Percentiles rank a stretch among this genome's conserved stretches.
Evolutionary conservation across 2,888 invertebrate species (phyloP).

Genomic region (Eudasyphora cyanicolor): DNA sequence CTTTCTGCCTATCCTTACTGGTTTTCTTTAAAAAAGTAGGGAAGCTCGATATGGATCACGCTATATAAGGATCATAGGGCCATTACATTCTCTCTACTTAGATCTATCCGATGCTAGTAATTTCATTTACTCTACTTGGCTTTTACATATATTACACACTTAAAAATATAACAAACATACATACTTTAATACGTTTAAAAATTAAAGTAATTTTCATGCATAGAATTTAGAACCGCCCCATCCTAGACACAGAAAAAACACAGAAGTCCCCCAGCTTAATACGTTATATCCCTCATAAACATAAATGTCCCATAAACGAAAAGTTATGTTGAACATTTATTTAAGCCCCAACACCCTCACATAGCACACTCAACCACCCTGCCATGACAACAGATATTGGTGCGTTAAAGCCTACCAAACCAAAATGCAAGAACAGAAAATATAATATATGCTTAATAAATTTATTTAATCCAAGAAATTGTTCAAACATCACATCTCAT

Average conservation of each 20-base stretch:
- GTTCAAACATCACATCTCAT: conserved; percentile 29
- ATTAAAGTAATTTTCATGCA: neutral
- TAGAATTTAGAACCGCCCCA: neutral
- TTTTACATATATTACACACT: neutral
- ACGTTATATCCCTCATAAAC: conserved; percentile 10
- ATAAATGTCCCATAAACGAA: conserved; percentile 30
- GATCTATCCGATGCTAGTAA: too few relatives aligned
- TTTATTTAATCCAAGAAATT: conserved; percentile 33
- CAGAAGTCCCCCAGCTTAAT: neutral
- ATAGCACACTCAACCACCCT: neutral
- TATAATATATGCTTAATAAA: conserved; percentile 23
- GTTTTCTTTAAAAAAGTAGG: too few relatives aligned
- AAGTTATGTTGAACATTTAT: conserved; percentile 26
- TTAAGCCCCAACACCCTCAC: neutral
- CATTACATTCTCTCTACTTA: too few relatives aligned
- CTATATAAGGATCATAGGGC: too few relatives aligned
- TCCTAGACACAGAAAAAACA: neutral
- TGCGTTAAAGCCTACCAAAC: neutral
- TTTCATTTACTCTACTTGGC: too few relatives aligned
- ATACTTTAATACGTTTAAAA: neutral
- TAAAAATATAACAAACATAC: neutral
- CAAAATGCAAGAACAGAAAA: too few relatives aligned
- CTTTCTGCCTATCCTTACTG: too few relatives aligned
- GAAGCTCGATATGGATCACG: too few relatives aligned
- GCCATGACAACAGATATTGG: too few relatives aligned